Conservation (phyloP, 2,888 invertebrate genomes). For the Pemphredon lugubris region DNA sequence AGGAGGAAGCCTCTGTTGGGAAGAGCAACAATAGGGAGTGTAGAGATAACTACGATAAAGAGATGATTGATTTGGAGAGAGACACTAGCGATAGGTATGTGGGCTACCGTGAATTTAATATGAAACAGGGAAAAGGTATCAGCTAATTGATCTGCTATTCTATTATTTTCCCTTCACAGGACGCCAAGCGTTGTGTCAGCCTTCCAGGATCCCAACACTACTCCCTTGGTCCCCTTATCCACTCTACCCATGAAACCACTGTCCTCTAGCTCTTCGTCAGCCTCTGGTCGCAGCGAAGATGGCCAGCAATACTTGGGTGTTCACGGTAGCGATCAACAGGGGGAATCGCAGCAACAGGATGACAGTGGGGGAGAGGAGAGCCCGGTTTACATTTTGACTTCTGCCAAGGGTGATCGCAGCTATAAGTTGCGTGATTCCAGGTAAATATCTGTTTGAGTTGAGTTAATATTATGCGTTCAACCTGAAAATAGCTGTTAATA, state of each 20-base stretch:
- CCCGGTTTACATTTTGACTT: constrained; percentile 78
- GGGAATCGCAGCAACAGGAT: constrained; percentile 75
- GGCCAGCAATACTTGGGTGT: constrained; percentile 72
- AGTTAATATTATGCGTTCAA: too few species aligned
- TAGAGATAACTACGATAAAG: too few species aligned
- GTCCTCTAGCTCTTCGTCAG: constrained; percentile 79
- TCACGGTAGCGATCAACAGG: constrained; percentile 76
- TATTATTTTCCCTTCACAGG: constrained; percentile 55
- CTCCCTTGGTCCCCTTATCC: too few species aligned
- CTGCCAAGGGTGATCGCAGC: constrained; percentile 79
- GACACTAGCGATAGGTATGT: constrained; percentile 79
- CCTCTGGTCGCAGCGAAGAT: constrained; percentile 79
- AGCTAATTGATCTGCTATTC: too few species aligned
- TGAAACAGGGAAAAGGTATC: too few species aligned
- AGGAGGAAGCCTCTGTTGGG: constrained; percentile 67
- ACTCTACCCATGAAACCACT: constrained; percentile 68
- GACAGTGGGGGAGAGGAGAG: constrained; percentile 79
- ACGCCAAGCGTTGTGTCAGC: constrained; percentile 77
- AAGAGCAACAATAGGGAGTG: too few species aligned
- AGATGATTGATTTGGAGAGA: constrained; percentile 80
- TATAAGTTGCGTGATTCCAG: constrained; percentile 90
- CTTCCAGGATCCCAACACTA: constrained; percentile 69
- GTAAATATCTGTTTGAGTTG: constrained; percentile 81
- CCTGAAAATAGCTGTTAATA: too few species aligned
- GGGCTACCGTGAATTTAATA: constrained; percentile 14